Evolutionary conservation across 2,113 vertebrate species (phyloP).

Genomic region (Calonectris borealis): DNA sequence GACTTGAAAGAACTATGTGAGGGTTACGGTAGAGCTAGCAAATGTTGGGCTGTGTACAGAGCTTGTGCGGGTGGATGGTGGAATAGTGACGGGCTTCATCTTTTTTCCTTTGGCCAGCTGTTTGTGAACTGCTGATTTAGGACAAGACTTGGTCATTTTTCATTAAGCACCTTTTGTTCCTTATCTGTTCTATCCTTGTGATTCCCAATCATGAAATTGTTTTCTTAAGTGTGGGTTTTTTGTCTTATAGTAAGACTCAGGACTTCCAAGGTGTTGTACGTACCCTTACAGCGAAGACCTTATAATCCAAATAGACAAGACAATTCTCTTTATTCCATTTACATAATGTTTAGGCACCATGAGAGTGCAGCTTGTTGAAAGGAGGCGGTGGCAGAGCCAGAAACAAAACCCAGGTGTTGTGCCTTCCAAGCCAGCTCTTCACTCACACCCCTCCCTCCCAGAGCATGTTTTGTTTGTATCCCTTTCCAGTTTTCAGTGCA

Average conservation of each 20-base stretch:
- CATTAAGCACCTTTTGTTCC: background rate
- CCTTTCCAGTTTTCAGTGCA: background rate
- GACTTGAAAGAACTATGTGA: background rate
- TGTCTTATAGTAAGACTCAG: background rate
- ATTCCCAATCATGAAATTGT: background rate
- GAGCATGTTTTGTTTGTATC: background rate
- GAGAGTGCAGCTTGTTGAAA: background rate
- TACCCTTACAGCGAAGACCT: background rate
- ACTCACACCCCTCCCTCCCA: background rate
- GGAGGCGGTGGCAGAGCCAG: background rate
- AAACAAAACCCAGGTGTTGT: background rate
- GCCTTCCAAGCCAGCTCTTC: background rate
- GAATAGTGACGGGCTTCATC: background rate
- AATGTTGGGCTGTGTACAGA: background rate
- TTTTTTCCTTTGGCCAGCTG: background rate
- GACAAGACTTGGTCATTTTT: background rate
- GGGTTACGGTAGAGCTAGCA: background rate
- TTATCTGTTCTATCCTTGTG: background rate
- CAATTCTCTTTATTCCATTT: background rate
- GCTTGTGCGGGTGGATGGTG: accelerated
- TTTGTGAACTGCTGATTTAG: background rate
- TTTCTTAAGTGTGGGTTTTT: background rate
- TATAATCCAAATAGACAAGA: background rate
- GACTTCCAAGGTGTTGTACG: background rate
- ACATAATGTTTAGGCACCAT: background rate